phyloP scores from a whole-genome alignment of 2,797 vertebrate genomes.

The Cyclura pinguis region DNA sequence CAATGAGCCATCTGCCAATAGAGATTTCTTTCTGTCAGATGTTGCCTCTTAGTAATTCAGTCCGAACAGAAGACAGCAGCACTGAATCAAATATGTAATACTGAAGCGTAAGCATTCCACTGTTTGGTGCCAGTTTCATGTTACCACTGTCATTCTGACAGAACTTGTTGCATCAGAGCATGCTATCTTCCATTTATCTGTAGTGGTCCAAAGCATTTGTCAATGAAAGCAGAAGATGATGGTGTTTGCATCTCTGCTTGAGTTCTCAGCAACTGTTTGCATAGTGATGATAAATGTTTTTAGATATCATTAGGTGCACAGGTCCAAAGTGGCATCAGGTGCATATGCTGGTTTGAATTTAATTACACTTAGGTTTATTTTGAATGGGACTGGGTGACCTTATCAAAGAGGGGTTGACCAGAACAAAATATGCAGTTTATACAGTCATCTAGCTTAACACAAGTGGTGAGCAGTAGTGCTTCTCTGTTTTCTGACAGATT shows the following conservation, averaged over 20 bases:
- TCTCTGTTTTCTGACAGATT: not conserved
- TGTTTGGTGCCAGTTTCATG: not conserved
- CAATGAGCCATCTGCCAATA: conserved; percentile 45
- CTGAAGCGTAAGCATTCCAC: conserved; percentile 12
- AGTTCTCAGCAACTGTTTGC: not conserved
- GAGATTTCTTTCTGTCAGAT: conserved; percentile 30
- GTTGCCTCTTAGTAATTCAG: conserved; percentile 32
- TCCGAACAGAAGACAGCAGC: conserved; percentile 40
- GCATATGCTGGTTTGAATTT: not conserved
- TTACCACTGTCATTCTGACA: not conserved
- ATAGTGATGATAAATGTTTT: not conserved
- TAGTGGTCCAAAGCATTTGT: not conserved
- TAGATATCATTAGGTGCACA: not conserved
- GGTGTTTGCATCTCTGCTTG: conserved; percentile 10
- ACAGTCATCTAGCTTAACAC: not conserved
- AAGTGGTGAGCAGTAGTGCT: not conserved
- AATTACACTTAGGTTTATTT: not conserved
- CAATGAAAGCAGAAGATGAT: not conserved
- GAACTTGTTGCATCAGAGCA: not conserved
- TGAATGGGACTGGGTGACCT: not conserved
- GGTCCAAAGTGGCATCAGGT: not conserved
- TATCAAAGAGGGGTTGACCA: not conserved
- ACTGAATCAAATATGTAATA: not conserved
- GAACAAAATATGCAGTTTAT: not conserved
- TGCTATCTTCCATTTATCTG: not conserved